Evolutionary conservation across 2,797 vertebrate species (phyloP).

Genomic region (Tauraco hartlaubi): DNA sequence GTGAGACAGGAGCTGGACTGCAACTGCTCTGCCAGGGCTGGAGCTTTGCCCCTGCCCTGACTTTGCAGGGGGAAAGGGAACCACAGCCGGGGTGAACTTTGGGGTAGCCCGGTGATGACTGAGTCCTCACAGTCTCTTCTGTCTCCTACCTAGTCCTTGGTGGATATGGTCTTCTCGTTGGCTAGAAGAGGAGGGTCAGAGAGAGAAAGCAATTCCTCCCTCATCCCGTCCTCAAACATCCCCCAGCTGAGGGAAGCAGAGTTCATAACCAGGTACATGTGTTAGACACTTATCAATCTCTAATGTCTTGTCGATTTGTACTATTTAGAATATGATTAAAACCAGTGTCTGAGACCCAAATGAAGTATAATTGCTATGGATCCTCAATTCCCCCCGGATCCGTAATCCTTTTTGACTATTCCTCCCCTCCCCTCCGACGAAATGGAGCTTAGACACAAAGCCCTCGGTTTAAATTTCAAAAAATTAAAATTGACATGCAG

Average conservation of each 20-base stretch:
- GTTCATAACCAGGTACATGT: conserved; percentile 44
- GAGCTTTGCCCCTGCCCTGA: not conserved
- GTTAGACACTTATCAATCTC: conserved; percentile 68
- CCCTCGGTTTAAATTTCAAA: conserved; percentile 85
- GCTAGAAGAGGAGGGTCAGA: not conserved
- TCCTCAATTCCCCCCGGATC: conserved; percentile 71
- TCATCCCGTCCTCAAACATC: not conserved
- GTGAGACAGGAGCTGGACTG: not conserved
- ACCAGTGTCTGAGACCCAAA: conserved; percentile 78
- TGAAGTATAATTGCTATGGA: conserved; percentile 82
- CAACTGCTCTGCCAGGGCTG: not conserved
- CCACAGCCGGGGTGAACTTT: not conserved
- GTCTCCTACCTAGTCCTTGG: not conserved
- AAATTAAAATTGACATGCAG: conserved; percentile 87
- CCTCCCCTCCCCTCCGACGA: conserved; percentile 75
- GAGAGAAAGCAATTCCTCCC: not conserved
- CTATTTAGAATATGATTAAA: conserved; percentile 80
- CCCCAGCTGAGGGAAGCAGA: not conserved
- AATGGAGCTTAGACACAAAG: conserved; percentile 85
- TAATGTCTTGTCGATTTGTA: conserved; percentile 74
- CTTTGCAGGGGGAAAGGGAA: not conserved
- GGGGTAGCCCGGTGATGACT: not conserved
- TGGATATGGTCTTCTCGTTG: not conserved
- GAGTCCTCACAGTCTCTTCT: not conserved
- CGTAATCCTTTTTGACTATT: conserved; percentile 84